Percentiles rank a stretch among this genome's conserved stretches.
phyloP scores from a whole-genome alignment of 2,113 vertebrate species.

The Strix uralensis region DNA sequence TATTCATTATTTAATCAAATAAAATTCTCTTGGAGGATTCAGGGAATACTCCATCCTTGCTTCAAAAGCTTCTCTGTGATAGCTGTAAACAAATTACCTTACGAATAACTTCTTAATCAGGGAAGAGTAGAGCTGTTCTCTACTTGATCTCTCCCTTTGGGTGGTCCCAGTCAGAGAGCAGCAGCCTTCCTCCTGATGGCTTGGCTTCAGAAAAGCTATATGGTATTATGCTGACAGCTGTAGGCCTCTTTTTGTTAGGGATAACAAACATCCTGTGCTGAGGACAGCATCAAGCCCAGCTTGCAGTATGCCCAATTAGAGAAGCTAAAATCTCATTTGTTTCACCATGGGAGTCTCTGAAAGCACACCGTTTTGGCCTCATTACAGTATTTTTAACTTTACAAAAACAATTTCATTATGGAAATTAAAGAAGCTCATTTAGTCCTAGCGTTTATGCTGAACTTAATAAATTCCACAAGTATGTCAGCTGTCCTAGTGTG shows the following conservation, averaged over 20 bases:
- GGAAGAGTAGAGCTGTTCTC: constrained; percentile 68
- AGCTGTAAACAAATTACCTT: constrained; percentile 82
- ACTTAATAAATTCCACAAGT: constrained; percentile 79
- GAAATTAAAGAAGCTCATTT: constrained; percentile 86
- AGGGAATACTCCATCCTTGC: constrained; percentile 72
- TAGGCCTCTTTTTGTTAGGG: constrained; percentile 82
- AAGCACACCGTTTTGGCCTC: constrained; percentile 84
- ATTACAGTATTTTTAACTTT: constrained; percentile 87
- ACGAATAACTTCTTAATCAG: constrained; percentile 80
- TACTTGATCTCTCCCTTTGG: constrained; percentile 81
- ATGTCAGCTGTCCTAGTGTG: constrained; percentile 65
- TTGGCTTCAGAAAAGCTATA: constrained; percentile 74
- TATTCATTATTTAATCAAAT: constrained; percentile 82
- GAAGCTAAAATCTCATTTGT: constrained; percentile 88
- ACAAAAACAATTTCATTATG: constrained; percentile 87
- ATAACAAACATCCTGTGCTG: constrained; percentile 82
- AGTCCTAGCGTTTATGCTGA: constrained; percentile 69
- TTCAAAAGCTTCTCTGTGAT: constrained; percentile 73
- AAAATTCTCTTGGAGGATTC: constrained; percentile 72
- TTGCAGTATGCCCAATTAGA: constrained; percentile 85
- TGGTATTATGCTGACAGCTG: constrained; percentile 79
- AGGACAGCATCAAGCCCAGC: constrained; percentile 79
- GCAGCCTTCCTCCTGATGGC: constrained; percentile 64
- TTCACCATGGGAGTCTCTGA: constrained; percentile 81
- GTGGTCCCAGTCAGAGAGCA: constrained; percentile 77